These are phyloP conservation scores for Pseudanteris insignis DNA, from an alignment of 2,888 invertebrate species.

Conservation along the genomic window DNA sequence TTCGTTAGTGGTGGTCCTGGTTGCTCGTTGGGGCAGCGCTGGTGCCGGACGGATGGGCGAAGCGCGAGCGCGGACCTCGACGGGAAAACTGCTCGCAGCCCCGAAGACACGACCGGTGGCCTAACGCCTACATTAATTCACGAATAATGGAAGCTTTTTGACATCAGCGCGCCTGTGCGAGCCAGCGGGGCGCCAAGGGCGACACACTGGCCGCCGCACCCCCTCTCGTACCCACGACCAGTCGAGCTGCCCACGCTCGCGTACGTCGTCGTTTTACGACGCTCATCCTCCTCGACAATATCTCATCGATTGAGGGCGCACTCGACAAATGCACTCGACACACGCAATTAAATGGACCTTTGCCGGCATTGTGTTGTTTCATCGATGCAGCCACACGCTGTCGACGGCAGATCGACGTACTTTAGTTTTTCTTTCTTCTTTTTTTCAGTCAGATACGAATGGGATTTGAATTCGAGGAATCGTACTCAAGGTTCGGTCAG, in stretches of 20 bases:
- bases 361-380: too few species aligned
- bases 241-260: slow-evolving; percentile 14
- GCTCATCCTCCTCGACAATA: slow-evolving; percentile 22
- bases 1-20: too few species aligned
- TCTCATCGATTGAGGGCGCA: slow-evolving; percentile 21
- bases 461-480: too few species aligned
- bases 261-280: slow-evolving; percentile 22
- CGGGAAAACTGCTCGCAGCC: slow-evolving; percentile 32
- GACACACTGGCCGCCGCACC: too few species aligned
- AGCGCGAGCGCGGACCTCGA: slow-evolving; percentile 40
- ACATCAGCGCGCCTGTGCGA: slow-evolving; percentile 47
- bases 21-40: not conserved
- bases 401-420: too few species aligned
- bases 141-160: slow-evolving; percentile 51
- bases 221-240: too few species aligned
- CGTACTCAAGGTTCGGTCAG: too few species aligned
- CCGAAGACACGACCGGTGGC: slow-evolving; percentile 48
- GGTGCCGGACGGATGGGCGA: slow-evolving; percentile 1
- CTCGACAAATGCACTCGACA: not conserved
- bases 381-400: too few species aligned
- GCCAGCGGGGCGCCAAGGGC: not conserved
- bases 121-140: slow-evolving; percentile 50
- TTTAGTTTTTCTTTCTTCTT: too few species aligned
- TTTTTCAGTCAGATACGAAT: too few species aligned
- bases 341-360: too few species aligned